Percentiles rank a stretch among this genome's conserved stretches.
Conservation (phyloP, 1,140 invertebrate species). For the Ylistrum balloti region DNA sequence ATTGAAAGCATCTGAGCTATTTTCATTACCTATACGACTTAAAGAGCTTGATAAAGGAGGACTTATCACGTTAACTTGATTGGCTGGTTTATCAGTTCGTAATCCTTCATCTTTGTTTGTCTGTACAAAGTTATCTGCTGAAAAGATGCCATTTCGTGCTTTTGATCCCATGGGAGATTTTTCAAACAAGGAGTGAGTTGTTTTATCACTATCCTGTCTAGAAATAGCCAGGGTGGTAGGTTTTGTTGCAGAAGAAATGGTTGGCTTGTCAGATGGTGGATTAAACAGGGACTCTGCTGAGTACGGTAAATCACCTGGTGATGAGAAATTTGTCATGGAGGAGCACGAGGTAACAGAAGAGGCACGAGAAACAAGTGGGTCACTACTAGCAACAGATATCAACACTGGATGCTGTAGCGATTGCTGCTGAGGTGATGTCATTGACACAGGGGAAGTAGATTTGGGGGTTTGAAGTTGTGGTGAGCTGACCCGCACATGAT, state of each 20-base stretch:
- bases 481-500: constrained; percentile 47
- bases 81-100: constrained; percentile 47
- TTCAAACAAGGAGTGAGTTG: neutral
- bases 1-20: constrained; percentile 74
- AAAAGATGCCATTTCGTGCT: constrained; percentile 67
- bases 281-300: constrained; percentile 68
- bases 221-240: neutral
- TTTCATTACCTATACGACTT: constrained; percentile 62
- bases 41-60: constrained; percentile 58
- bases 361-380: constrained; percentile 46
- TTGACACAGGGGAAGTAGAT: constrained; percentile 53
- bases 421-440: constrained; percentile 35
- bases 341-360: constrained; percentile 34
- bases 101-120: constrained; percentile 66
- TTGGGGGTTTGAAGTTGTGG: constrained; percentile 58
- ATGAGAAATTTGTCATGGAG: neutral
- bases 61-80: constrained; percentile 56
- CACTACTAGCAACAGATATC: neutral
- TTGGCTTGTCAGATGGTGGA: constrained; percentile 59
- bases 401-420: neutral
- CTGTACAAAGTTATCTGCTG: constrained; percentile 81
- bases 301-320: constrained; percentile 54
- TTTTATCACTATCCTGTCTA: constrained; percentile 41
- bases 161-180: constrained; percentile 42
- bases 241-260: constrained; percentile 43